phyloP scores from a whole-genome alignment of 1,140 invertebrate species.

The Carcinoscorpius rotundicauda region DNA sequence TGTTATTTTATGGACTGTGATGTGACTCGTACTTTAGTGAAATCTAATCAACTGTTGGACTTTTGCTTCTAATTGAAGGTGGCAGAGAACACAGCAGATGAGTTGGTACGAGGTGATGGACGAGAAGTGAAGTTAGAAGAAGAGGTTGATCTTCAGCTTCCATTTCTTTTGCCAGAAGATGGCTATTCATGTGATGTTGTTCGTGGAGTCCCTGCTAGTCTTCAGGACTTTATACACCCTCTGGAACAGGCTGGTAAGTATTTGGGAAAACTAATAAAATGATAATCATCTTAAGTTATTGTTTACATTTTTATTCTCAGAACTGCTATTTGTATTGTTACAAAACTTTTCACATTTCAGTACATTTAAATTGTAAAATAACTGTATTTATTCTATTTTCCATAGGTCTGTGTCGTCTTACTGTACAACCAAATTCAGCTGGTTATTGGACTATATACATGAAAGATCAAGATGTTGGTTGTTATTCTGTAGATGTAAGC shows the following conservation, averaged over 20 bases:
- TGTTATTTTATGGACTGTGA: too few species aligned
- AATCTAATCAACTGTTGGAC: too few species aligned
- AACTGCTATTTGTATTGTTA: too few species aligned
- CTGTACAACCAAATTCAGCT: constrained; percentile 73
- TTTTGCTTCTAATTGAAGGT: constrained; percentile 4
- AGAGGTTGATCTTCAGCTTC: constrained; percentile 72
- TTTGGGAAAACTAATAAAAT: too few species aligned
- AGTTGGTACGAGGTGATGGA: constrained; percentile 76
- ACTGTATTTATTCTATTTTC: constrained; percentile 1
- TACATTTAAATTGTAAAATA: too few species aligned
- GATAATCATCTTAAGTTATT: too few species aligned
- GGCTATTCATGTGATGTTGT: constrained; percentile 97
- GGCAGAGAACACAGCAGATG: constrained; percentile 85
- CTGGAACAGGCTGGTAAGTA: constrained; percentile 54
- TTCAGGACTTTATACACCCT: constrained; percentile 82
- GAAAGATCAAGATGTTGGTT: constrained; percentile 35
- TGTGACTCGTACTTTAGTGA: too few species aligned
- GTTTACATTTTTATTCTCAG: too few species aligned
- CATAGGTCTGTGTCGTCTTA: constrained; percentile 64
- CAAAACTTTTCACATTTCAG: too few species aligned
- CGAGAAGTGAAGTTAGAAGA: constrained; percentile 45
- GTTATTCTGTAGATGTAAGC: neutral
- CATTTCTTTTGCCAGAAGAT: constrained; percentile 88
- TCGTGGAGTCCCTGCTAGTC: constrained; percentile 75
- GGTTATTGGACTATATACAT: constrained; percentile 94